phyloP scores from a whole-genome alignment of 2,797 vertebrate genomes.

The Gallinago stenura region DNA sequence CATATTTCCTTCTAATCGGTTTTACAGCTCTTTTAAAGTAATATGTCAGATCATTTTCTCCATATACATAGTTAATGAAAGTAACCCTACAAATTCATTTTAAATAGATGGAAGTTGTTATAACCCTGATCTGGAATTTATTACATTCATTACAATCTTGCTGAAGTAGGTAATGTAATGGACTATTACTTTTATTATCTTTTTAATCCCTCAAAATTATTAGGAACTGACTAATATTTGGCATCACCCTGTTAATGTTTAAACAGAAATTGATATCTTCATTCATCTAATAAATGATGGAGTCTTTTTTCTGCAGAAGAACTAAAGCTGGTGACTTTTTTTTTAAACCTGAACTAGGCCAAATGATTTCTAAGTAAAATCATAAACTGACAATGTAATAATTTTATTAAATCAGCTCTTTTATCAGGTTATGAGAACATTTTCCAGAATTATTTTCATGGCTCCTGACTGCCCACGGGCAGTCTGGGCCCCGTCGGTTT shows the following conservation, averaged over 20 bases:
- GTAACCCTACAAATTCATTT: conserved; percentile 89
- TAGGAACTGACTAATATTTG: conserved; percentile 88
- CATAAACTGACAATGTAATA: not conserved
- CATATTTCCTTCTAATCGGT: conserved; percentile 86
- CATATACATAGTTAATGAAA: conserved; percentile 89
- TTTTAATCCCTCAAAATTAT: conserved; percentile 89
- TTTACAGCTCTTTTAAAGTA: conserved; percentile 87
- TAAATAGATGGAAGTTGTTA: conserved; percentile 89
- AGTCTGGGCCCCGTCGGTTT: not conserved
- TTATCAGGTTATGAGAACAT: not conserved
- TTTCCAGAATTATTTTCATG: conserved; percentile 1
- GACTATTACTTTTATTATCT: conserved; percentile 90
- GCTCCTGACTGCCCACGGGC: not conserved
- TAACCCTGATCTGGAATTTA: conserved; percentile 88
- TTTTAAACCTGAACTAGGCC: conserved; percentile 45
- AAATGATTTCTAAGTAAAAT: conserved; percentile 55
- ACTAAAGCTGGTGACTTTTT: conserved; percentile 56
- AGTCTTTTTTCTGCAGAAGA: conserved; percentile 46
- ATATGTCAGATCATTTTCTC: conserved; percentile 87
- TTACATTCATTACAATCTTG: conserved; percentile 88
- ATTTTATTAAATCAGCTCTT: conserved; percentile 45
- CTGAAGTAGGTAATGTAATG: conserved; percentile 90
- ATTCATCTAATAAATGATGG: conserved; percentile 80
- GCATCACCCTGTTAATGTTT: conserved; percentile 85
- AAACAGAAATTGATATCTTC: conserved; percentile 86